Base-by-base conservation (phyloP, 2,888 invertebrate genomes). In the Scrobipalpa atriplicella region DNA sequence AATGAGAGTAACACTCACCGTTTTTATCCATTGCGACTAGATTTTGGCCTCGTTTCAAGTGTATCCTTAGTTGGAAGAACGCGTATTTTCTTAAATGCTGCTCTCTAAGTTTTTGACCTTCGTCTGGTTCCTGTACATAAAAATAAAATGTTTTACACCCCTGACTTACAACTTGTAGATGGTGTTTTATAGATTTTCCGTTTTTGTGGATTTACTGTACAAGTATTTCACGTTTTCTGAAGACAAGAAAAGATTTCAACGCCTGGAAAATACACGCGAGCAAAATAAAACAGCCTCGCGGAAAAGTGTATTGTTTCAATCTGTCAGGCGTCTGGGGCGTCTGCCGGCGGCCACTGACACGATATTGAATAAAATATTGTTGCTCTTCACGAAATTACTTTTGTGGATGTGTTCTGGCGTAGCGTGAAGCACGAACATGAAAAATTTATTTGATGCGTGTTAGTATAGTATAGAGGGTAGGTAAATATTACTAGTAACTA, bases 21-120 rank as follows among this genome's bases (percentile, higher is more conserved):
- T 97, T 98, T 90, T 98, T 97, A 87, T 99, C 99, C 95, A 98
- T 97, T 69, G 98, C 97, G 67, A 98, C 95, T 81, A 99, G 94
- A 86, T 98, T 97, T 81, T 95, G 95, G 72, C 99, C 99, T 81
- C 96, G 94, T 80, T 96, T 96, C 72, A 99, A 94, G 90, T 98
- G 97, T 75, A 99, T 94, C 75, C 98, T 96, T 72, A 99, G 94
- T 87, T 98, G 97, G 93, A 97, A 98, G 93, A 98, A 99, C 65
- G 98, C 95, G 92, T 97, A 96, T 83, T 98, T 96, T 71, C 97
- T 94, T 69, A 97, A 90, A 64, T 95, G 95, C 71, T 95, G 94
- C 86, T 97, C 97, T 73, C 96, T 93, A 70, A 94, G 90, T 73
- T 95, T 94, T 72, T 94, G 94, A 67, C 94, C 91, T 88, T 97